A percentile compares a stretch with the other conserved stretches of the same genome.
Evolutionary conservation across 37 sponge, comb jelly and placozoan species (phyloP).

Genomic region (Hexactinellida sp.): DNA sequence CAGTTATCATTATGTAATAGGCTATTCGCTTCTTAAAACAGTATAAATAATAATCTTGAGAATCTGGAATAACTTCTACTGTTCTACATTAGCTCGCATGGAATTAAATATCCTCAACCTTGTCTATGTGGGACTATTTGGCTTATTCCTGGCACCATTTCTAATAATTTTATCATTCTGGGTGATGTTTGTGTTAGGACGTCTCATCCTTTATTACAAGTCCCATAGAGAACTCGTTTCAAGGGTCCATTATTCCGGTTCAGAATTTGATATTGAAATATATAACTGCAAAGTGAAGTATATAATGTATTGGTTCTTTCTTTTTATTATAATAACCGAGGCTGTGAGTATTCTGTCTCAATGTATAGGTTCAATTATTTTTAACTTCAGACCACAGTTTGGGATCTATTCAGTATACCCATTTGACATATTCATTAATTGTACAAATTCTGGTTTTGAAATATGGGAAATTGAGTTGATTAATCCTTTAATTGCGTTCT

Average conservation of each 20-base stretch:
- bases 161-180: neutral
- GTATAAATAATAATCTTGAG: too few species aligned
- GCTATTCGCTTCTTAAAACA: too few species aligned
- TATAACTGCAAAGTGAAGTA: neutral
- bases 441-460: neutral
- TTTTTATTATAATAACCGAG: neutral
- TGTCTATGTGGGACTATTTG: neutral
- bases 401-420: neutral
- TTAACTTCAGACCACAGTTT: neutral
- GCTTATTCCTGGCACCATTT: neutral
- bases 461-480: slow-evolving; percentile 3
- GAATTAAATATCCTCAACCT: neutral
- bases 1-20: too few species aligned
- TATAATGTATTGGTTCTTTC: neutral
- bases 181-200: neutral
- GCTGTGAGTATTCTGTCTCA: neutral
- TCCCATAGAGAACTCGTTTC: neutral
- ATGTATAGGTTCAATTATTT: neutral
- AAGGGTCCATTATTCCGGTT: neutral
- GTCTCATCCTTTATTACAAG: neutral
- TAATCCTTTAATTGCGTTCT: neutral
- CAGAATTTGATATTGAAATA: neutral
- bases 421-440: neutral
- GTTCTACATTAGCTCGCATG: too few species aligned
- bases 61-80: too few species aligned